Conservation (phyloP, 2,113 vertebrate genomes). For the Entomyzon cyanotis region DNA sequence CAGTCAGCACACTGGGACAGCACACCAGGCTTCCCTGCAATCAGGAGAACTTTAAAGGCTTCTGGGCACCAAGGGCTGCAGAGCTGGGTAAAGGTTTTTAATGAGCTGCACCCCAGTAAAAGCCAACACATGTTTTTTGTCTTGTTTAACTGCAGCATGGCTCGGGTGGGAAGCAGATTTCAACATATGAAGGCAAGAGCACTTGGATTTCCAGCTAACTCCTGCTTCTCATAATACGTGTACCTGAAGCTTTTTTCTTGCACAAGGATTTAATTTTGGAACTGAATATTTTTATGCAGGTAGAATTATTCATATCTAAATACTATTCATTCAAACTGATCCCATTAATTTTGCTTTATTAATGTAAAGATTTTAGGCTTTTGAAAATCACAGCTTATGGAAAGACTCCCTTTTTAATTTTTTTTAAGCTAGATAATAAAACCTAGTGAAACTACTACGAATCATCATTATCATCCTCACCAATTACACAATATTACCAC, state of each 20-base stretch:
- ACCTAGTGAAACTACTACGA: neutral
- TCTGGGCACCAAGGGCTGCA: neutral
- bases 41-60: neutral
- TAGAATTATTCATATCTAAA: neutral
- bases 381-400: neutral
- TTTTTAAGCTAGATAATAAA: neutral
- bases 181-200: neutral
- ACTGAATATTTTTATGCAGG: neutral
- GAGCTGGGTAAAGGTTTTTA: neutral
- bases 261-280: neutral
- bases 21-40: neutral
- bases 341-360: neutral
- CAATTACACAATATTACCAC: neutral
- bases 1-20: too few species aligned
- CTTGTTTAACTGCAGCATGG: neutral
- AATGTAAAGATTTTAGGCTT: neutral
- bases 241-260: neutral
- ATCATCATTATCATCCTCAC: neutral
- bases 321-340: neutral
- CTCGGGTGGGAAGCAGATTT: neutral
- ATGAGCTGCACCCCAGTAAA: neutral
- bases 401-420: neutral
- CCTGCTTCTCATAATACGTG: neutral
- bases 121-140: neutral
- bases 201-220: neutral